phyloP scores from a whole-genome alignment of 2,113 vertebrate species.

The Semicossyphus pulcher region DNA sequence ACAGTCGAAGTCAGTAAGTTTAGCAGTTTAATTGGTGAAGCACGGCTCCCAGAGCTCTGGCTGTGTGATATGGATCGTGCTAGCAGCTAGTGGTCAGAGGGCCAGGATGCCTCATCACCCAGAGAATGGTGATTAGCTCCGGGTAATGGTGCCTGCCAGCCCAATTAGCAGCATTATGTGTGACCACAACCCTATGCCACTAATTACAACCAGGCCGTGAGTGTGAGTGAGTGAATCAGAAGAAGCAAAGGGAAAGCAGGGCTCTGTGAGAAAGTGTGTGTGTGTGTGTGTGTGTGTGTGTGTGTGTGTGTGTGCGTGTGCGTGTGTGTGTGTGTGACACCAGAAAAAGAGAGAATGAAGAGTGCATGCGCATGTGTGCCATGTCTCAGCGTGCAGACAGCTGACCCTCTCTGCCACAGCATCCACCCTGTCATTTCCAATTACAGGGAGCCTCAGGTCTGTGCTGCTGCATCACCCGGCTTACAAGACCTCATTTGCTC shows the following conservation, averaged over 20 bases:
- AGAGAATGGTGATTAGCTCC: slow-evolving; percentile 76
- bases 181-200: slow-evolving; percentile 71
- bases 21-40: slow-evolving; percentile 66
- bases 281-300: slow-evolving; percentile 4
- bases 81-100: slow-evolving; percentile 70
- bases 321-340: not conserved
- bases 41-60: slow-evolving; percentile 46
- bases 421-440: slow-evolving; percentile 70
- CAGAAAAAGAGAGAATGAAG: slow-evolving; percentile 17
- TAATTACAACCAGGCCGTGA: slow-evolving; percentile 71
- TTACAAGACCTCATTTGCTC: slow-evolving; percentile 64
- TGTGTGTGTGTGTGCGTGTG: not conserved
- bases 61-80: slow-evolving; percentile 60
- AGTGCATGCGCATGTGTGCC: not conserved
- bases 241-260: slow-evolving; percentile 17
- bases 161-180: slow-evolving; percentile 79
- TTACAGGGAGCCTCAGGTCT: slow-evolving; percentile 61
- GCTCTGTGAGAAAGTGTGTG: slow-evolving; percentile 5
- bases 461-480: slow-evolving; percentile 47
- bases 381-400: not conserved
- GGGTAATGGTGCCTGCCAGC: slow-evolving; percentile 78
- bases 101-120: slow-evolving; percentile 63
- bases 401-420: slow-evolving; percentile 49
- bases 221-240: slow-evolving; percentile 29
- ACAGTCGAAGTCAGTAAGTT: slow-evolving; percentile 36